phyloP scores from a whole-genome alignment of 1,140 invertebrate species.

The Ooceraea biroi region DNA sequence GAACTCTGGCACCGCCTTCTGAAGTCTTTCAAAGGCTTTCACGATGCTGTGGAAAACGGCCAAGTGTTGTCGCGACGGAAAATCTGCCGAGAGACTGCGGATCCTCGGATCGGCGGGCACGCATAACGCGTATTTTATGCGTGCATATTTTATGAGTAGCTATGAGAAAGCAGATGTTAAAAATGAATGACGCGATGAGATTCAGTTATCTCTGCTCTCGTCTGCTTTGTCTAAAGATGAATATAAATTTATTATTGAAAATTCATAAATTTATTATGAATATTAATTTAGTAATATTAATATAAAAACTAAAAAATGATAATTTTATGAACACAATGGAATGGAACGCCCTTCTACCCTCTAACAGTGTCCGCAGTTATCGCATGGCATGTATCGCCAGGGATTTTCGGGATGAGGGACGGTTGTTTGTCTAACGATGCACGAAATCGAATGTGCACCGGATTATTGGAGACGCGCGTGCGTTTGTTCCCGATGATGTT shows the following conservation, averaged over 20 bases:
- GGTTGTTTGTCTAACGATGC: conserved; percentile 24
- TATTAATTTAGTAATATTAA: too few species aligned
- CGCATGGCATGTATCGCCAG: not conserved
- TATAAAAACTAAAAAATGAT: too few species aligned
- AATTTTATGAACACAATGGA: too few species aligned
- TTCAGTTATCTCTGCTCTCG: not conserved
- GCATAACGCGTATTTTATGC: too few species aligned
- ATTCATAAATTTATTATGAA: too few species aligned
- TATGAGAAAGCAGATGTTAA: not conserved
- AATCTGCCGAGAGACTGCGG: not conserved
- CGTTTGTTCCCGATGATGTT: not conserved
- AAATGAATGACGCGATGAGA: not conserved
- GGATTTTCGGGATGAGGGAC: conserved; percentile 31
- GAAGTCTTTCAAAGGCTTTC: not conserved
- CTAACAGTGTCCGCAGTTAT: not conserved
- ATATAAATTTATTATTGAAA: not conserved
- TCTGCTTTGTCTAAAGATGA: not conserved
- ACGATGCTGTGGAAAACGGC: not conserved
- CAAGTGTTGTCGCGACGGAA: not conserved
- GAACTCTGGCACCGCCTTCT: not conserved
- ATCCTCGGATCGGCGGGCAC: too few species aligned
- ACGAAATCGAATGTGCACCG: conserved; percentile 30
- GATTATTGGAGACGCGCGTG: conserved; percentile 21
- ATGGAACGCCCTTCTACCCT: not conserved
- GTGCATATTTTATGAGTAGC: not conserved